These are phyloP conservation scores for Lampris incognitus DNA, from an alignment of 2,113 vertebrate species.

Conservation along the genomic window DNA sequence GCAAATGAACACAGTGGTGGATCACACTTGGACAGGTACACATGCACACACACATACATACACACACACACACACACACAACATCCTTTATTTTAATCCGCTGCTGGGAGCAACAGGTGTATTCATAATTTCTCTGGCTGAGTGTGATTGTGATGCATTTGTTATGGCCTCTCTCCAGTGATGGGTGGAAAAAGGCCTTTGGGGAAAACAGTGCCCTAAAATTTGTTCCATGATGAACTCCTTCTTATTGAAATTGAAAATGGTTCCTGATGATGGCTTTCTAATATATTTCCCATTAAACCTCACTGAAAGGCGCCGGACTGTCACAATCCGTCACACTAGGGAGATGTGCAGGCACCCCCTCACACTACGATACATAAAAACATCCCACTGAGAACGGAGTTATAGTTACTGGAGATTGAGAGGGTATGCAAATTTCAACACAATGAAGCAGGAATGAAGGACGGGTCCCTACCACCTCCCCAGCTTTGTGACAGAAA, in stretches of 20 bases:
- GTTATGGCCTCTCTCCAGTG: slow-evolving; percentile 33
- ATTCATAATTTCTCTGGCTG: slow-evolving; percentile 24
- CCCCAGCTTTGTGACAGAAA: no score
- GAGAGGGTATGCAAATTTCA: slow-evolving; percentile 13
- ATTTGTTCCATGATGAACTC: slow-evolving; percentile 30
- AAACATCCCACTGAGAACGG: slow-evolving; percentile 25
- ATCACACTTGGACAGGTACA: slow-evolving; percentile 27
- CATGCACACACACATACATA: not conserved
- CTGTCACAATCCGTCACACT: slow-evolving; percentile 2
- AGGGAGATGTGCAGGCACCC: not conserved
- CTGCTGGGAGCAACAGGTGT: slow-evolving; percentile 63
- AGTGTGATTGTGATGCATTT: slow-evolving; percentile 48
- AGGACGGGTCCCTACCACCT: no score
- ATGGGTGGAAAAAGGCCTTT: slow-evolving; percentile 1
- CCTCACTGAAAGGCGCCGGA: slow-evolving; percentile 8
- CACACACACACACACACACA: not conserved
- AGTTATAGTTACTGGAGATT: slow-evolving; percentile 36
- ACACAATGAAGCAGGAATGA: not conserved
- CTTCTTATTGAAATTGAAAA: slow-evolving; percentile 44
- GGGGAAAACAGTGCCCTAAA: not conserved
- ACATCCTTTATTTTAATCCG: slow-evolving; percentile 28
- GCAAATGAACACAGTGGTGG: slow-evolving; percentile 8
- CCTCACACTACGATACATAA: not conserved
- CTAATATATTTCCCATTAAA: slow-evolving; percentile 43
- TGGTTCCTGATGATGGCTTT: slow-evolving; percentile 26